These are phyloP conservation scores for Trinectes maculatus DNA, from an alignment of 2,113 vertebrate species.

Conservation along the genomic window DNA sequence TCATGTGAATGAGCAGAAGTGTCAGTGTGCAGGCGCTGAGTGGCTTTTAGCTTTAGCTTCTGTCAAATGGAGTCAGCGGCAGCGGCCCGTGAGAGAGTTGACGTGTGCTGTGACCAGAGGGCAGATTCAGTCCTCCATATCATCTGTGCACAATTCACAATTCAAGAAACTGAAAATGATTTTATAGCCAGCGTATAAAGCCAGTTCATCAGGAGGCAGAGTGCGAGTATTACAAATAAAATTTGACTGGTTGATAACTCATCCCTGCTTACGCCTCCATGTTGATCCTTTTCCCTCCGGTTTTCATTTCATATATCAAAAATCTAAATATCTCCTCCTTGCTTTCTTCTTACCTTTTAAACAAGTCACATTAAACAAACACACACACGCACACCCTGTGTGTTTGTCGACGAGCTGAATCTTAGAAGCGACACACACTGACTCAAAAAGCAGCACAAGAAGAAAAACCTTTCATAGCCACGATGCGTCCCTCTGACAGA, in stretches of 20 bases:
- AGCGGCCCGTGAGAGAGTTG: neutral
- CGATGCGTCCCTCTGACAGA: conserved; percentile 20
- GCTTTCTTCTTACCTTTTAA: too few relatives aligned
- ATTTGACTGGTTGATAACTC: too few relatives aligned
- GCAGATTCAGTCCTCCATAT: neutral
- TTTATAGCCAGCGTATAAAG: too few relatives aligned
- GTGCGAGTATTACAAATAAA: too few relatives aligned
- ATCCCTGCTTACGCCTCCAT: too few relatives aligned
- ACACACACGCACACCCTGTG: too few relatives aligned
- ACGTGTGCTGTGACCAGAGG: neutral
- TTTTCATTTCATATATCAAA: too few relatives aligned
- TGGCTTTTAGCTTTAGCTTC: neutral
- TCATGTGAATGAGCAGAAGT: neutral
- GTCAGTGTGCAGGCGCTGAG: neutral
- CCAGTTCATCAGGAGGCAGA: too few relatives aligned
- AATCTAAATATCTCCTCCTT: too few relatives aligned
- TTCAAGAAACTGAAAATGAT: neutral
- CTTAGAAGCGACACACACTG: neutral
- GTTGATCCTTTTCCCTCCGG: too few relatives aligned
- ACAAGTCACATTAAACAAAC: too few relatives aligned
- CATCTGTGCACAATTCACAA: neutral
- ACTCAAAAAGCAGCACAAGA: neutral
- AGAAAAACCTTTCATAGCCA: conserved; percentile 26
- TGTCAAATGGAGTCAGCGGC: neutral
- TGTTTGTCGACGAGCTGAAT: too few relatives aligned